Base-by-base conservation (phyloP, 2,113 vertebrate genomes). In the Megalops atlanticus region DNA sequence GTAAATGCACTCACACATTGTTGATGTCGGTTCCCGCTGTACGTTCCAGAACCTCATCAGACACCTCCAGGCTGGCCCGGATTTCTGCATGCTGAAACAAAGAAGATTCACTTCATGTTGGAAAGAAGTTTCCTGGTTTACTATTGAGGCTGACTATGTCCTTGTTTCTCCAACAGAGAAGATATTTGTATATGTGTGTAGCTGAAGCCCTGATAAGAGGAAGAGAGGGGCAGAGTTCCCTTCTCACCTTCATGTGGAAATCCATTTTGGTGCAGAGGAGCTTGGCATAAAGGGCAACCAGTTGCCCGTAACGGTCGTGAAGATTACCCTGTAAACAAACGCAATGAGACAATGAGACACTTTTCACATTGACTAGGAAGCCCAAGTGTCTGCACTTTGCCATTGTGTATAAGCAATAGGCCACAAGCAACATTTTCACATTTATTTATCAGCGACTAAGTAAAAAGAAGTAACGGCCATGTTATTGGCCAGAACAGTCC, bases 211-310 rank as follows among this genome's bases (percentile, higher is more conserved):
- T 58, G 18, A 58, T n/a, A 58, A 24, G 5, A 58, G 24, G 18
- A 18, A n/a, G 12, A n/a, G 18, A 18, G 18, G 31, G n/a, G 24
- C n/a, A 15, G 3, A 64, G 54, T 1, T 15, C 24, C 24, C 83
- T 93, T 87, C n/a, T 64, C 70, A 98, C 98, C 94, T 99, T 98
- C 77, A 89, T 91, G 82, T 99, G 97, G 84, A 97, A 99, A 27
- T 98, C 97, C 92, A 99, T 96, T 91, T 98, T 98, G 33, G 93
- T 95, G 92, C 93, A 95, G 85, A 99, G 92, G 77, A 95, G 95
- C 89, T 96, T 98, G 86, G 97, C 92, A 85, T 96, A 98, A 91
- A 97, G 89, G 82, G 97, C 97, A 58, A 98, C 97, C 21, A 99
- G 95, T 84, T 97, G 97, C 2, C 98, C 98, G 0, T 98, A 99